Percentiles rank a stretch among this genome's conserved stretches.
These are phyloP conservation scores for Probaryconus sp. DNA, from an alignment of 1,140 invertebrate genomes.

Conservation along the genomic window DNA sequence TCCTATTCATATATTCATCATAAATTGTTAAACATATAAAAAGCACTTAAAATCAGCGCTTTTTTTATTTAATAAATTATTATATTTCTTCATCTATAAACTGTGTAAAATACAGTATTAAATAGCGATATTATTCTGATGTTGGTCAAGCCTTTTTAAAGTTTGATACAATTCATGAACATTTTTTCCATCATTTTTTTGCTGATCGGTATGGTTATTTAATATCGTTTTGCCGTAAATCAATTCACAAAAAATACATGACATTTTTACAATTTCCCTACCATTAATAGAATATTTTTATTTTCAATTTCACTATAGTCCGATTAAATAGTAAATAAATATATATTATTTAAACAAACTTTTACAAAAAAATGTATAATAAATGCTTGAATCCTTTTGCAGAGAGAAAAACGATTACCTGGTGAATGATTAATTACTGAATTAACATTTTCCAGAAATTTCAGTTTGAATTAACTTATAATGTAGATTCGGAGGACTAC, in stretches of 20 bases:
- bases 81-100: conserved; percentile 12
- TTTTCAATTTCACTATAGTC: too few species aligned
- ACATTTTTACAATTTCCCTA: too few species aligned
- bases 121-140: conserved; percentile 24
- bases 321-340: too few species aligned
- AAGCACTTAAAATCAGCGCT: conserved; percentile 41
- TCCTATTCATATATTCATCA: conserved; percentile 10
- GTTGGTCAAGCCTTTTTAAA: conserved; percentile 31
- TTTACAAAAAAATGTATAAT: too few species aligned
- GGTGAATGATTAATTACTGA: too few species aligned
- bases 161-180: conserved; percentile 26
- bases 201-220: conserved; percentile 14
- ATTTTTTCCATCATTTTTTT: conserved; percentile 22
- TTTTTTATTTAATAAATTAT: conserved; percentile 49
- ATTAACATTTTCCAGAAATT: too few species aligned
- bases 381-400: too few species aligned
- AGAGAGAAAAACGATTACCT: too few species aligned
- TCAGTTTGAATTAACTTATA: too few species aligned
- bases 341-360: too few species aligned
- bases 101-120: conserved; percentile 7
- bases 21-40: conserved; percentile 29
- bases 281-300: too few species aligned
- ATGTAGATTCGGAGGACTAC: too few species aligned
- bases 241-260: background rate
- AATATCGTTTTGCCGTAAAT: background rate